These are phyloP conservation scores for Paraplagusia blochii DNA, from an alignment of 2,113 vertebrate genomes.

Conservation along the genomic window DNA sequence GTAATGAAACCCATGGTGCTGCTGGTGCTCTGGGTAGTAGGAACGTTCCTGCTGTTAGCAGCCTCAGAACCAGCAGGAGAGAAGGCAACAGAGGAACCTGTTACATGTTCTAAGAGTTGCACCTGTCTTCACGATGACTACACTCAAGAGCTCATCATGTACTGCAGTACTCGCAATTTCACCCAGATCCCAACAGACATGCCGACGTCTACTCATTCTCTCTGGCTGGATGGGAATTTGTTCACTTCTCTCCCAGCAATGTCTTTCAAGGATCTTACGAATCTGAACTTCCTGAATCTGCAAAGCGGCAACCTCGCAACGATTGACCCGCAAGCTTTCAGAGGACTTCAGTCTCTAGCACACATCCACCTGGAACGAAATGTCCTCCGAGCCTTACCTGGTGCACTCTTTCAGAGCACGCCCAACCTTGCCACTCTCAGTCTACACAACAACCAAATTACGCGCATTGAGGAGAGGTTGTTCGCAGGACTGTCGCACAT, in stretches of 20 bases:
- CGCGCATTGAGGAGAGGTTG: constrained; percentile 84
- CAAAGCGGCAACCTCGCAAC: constrained; percentile 80
- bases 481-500: constrained; percentile 86
- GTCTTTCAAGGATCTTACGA: constrained; percentile 80
- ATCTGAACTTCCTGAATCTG: constrained; percentile 88
- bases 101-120: constrained; percentile 81
- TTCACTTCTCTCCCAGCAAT: constrained; percentile 77
- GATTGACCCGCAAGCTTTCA: constrained; percentile 84
- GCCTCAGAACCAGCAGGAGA: constrained; percentile 57
- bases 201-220: constrained; percentile 73
- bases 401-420: constrained; percentile 81
- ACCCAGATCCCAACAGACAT: constrained; percentile 76
- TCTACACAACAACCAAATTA: constrained; percentile 87
- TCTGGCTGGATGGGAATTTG: constrained; percentile 92
- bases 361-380: constrained; percentile 91
- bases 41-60: constrained; percentile 64
- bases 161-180: constrained; percentile 88
- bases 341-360: constrained; percentile 79
- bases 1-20: constrained; percentile 68
- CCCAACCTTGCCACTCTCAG: constrained; percentile 85
- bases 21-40: constrained; percentile 68
- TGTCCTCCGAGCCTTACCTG: constrained; percentile 74
- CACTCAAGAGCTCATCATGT: constrained; percentile 83
- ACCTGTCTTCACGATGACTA: constrained; percentile 83
- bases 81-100: constrained; percentile 43